phyloP scores from a whole-genome alignment of 2,888 invertebrate genomes.

The Octodonta nipae region DNA sequence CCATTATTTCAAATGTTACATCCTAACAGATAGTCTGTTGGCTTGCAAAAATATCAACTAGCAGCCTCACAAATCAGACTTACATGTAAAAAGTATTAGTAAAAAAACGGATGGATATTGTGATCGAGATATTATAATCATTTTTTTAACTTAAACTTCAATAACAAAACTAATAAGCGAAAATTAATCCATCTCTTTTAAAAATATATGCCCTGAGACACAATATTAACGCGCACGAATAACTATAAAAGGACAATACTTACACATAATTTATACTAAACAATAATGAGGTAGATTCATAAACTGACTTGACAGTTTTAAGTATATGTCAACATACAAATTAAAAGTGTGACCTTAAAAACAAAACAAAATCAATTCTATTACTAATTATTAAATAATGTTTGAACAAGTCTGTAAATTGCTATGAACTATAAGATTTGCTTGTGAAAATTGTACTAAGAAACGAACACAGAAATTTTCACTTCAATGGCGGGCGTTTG shows the following conservation, averaged over 20 bases:
- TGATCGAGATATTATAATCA: slow-evolving; percentile 10
- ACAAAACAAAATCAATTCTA: too few relatives aligned
- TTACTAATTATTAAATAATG: too few relatives aligned
- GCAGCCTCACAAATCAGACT: slow-evolving; percentile 33
- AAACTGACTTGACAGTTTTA: slow-evolving; percentile 22
- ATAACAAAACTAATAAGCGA: slow-evolving; percentile 1
- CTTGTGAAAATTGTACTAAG: too few relatives aligned
- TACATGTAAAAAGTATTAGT: slow-evolving; percentile 22
- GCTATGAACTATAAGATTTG: too few relatives aligned
- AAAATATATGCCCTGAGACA: slow-evolving; percentile 32
- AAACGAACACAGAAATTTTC: too few relatives aligned
- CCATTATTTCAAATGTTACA: too few relatives aligned
- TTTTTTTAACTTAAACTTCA: too few relatives aligned
- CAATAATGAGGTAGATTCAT: slow-evolving; percentile 30
- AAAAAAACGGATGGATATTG: slow-evolving; percentile 12
- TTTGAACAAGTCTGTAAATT: too few relatives aligned
- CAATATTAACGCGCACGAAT: slow-evolving; percentile 20
- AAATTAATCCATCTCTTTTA: slow-evolving; percentile 14
- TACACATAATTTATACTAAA: slow-evolving; percentile 16
- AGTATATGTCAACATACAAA: slow-evolving; percentile 25
- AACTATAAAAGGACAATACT: slow-evolving; percentile 25
- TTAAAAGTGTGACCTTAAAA: slow-evolving; percentile 2
- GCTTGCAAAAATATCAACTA: slow-evolving; percentile 29
- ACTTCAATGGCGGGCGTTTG: too few relatives aligned
- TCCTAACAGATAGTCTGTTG: slow-evolving; percentile 20